These are phyloP conservation scores for Lasioglossum vierecki DNA, from an alignment of 2,888 invertebrate species.

Conservation along the genomic window DNA sequence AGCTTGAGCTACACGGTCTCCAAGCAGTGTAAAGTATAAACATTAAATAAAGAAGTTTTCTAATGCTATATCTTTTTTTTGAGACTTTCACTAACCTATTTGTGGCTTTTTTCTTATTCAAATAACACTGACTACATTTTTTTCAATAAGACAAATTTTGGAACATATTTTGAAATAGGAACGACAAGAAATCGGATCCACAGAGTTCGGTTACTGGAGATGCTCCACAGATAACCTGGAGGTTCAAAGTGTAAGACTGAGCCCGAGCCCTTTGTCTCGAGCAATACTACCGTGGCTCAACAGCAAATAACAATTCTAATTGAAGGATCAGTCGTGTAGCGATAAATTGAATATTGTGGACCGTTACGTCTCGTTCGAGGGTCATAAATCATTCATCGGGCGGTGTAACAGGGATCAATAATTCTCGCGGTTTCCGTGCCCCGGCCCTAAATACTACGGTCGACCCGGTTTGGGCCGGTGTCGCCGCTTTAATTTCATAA, in stretches of 20 bases:
- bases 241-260: background rate
- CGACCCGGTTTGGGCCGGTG: background rate
- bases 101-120: no score
- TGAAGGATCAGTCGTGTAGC: slow-evolving; percentile 33
- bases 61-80: no score
- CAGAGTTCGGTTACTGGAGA: background rate
- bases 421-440: slow-evolving; percentile 24
- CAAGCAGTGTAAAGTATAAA: no score
- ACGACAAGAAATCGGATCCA: background rate
- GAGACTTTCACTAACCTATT: no score
- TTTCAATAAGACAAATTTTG: no score
- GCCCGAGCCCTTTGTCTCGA: background rate
- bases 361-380: background rate
- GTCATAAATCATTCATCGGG: slow-evolving; percentile 54
- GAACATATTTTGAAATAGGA: background rate
- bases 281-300: background rate
- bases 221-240: background rate
- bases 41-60: no score
- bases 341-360: slow-evolving; percentile 46
- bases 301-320: slow-evolving; percentile 39
- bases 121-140: no score
- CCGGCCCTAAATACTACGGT: background rate
- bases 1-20: no score
- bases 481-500: slow-evolving; percentile 27
- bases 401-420: slow-evolving; percentile 44